Percentiles rank a stretch among this genome's conserved stretches.
These are phyloP conservation scores for Musca domestica DNA, from an alignment of 1,140 invertebrate species.

Conservation along the genomic window DNA sequence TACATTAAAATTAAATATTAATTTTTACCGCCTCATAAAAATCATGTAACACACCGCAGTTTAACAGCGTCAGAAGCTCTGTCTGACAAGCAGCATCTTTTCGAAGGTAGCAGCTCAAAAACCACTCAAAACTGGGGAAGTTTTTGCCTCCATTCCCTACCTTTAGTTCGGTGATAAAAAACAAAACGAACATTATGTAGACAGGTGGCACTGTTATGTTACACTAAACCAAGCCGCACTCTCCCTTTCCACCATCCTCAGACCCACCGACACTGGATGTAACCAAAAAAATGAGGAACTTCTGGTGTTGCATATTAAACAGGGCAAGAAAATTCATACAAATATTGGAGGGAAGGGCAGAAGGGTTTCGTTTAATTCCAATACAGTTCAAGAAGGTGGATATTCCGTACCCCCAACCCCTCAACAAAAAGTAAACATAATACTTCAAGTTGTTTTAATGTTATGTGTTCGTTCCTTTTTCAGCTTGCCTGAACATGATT, in stretches of 20 bases:
- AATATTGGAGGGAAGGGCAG: too few species aligned
- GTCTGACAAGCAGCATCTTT: neutral
- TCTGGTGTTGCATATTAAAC: slow-evolving; percentile 17
- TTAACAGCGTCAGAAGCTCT: neutral
- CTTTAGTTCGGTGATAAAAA: neutral
- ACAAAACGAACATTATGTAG: neutral
- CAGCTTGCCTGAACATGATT: neutral
- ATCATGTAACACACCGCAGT: slow-evolving; percentile 14
- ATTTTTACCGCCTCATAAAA: slow-evolving; percentile 19
- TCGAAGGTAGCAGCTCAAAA: neutral
- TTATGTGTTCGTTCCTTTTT: neutral
- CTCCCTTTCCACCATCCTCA: neutral
- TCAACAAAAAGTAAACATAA: neutral
- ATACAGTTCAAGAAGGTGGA: neutral
- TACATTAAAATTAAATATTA: slow-evolving; percentile 22
- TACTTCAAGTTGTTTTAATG: slow-evolving; percentile 1
- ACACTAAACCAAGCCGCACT: neutral
- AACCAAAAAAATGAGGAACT: neutral
- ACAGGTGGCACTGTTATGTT: neutral
- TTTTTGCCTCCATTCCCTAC: neutral
- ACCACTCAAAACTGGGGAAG: neutral
- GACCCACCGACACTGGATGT: neutral
- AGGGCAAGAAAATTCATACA: neutral
- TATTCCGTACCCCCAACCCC: neutral
- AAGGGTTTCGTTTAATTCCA: neutral